These are phyloP conservation scores for Lamellibrachia columna DNA, from an alignment of 2,888 invertebrate species.

Conservation along the genomic window DNA sequence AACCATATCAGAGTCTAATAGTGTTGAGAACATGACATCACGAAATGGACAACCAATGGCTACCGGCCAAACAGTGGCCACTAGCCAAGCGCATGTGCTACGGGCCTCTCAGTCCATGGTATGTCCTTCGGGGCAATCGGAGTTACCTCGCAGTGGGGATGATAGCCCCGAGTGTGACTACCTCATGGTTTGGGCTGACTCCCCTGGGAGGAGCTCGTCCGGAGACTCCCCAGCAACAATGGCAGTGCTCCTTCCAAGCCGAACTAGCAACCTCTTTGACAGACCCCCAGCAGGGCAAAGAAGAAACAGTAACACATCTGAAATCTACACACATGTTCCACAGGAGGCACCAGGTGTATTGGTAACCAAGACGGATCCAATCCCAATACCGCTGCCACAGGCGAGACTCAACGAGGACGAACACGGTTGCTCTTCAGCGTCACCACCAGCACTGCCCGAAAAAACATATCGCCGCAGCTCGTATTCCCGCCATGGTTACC, in stretches of 20 bases:
- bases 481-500: slow-evolving; percentile 19
- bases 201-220: neutral
- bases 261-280: neutral
- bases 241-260: neutral
- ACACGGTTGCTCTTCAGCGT: neutral
- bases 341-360: neutral
- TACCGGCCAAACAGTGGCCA: neutral
- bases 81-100: neutral
- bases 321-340: neutral
- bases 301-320: neutral
- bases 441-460: slow-evolving; percentile 30
- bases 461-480: slow-evolving; percentile 27
- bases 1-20: neutral
- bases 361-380: neutral
- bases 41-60: neutral
- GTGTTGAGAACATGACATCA: neutral
- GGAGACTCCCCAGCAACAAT: neutral
- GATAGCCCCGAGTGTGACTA: neutral
- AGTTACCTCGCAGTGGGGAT: slow-evolving; percentile 3
- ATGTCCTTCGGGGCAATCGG: neutral
- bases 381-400: neutral
- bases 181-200: neutral
- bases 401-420: slow-evolving; percentile 24
- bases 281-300: neutral
- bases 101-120: neutral